Conservation (phyloP, 2,888 invertebrate genomes). For the Sycophila texana region DNA sequence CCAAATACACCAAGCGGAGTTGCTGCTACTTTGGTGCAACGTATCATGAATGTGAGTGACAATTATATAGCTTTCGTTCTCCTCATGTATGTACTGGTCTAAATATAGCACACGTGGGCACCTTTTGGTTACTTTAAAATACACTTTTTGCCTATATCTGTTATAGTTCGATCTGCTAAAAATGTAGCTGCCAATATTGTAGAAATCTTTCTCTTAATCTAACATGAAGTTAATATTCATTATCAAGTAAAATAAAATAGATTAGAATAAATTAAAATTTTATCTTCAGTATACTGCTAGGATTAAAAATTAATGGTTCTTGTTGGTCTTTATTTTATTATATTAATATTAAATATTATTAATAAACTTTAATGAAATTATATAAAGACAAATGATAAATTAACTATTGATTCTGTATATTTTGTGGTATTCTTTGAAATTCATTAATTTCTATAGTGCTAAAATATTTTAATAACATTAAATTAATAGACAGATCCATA, state of each 20-base stretch:
- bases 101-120: constrained; percentile 37
- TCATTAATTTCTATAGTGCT: not conserved
- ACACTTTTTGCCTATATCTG: constrained; percentile 12
- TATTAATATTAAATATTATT: too few relatives aligned
- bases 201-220: constrained; percentile 7
- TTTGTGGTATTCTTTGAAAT: not conserved
- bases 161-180: constrained; percentile 18
- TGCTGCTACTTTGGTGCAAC: constrained; percentile 52
- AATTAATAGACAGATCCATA: not conserved
- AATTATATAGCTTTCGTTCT: constrained; percentile 18
- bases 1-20: constrained; percentile 7
- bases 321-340: too few relatives aligned
- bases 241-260: not conserved
- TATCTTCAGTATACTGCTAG: too few relatives aligned
- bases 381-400: constrained; percentile 11
- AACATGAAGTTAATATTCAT: not conserved
- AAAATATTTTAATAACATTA: not conserved
- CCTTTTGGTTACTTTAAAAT: constrained; percentile 43
- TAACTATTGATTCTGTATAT: not conserved
- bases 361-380: too few relatives aligned
- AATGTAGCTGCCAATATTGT: not conserved
- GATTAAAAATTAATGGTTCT: too few relatives aligned
- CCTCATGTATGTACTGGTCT: constrained; percentile 24
- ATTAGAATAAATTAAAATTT: too few relatives aligned
- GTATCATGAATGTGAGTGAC: constrained; percentile 62